These are phyloP conservation scores for Odontophorus gujanensis DNA, from an alignment of 2,113 vertebrate genomes.

Conservation along the genomic window DNA sequence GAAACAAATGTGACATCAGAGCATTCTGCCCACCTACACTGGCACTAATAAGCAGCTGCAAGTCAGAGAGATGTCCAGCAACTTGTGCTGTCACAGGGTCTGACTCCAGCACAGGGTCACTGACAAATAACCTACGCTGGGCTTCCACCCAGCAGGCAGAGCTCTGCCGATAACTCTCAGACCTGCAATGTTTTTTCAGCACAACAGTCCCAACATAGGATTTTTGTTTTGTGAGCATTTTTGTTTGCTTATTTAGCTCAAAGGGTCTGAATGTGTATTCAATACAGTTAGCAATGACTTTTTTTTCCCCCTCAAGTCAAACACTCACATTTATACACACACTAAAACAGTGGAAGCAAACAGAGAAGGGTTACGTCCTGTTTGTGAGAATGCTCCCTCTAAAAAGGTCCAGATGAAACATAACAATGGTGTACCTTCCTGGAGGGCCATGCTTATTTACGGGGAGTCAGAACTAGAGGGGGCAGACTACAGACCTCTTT, in stretches of 20 bases:
- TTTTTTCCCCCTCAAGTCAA: background rate
- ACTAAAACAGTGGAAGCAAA: background rate
- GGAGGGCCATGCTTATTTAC: background rate
- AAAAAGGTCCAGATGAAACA: background rate
- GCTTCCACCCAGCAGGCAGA: background rate
- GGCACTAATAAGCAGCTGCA: background rate
- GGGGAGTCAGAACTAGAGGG: background rate
- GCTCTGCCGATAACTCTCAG: background rate
- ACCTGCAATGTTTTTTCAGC: background rate
- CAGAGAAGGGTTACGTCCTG: background rate
- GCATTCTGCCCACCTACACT: slow-evolving; percentile 19
- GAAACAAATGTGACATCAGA: slow-evolving; percentile 52
- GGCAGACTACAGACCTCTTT: background rate
- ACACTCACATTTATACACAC: background rate
- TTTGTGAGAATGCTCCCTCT: background rate
- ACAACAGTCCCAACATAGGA: background rate
- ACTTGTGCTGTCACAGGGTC: background rate
- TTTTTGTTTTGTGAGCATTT: background rate
- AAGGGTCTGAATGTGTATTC: background rate
- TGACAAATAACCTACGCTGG: background rate
- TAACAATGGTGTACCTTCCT: background rate
- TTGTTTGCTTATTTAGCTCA: background rate
- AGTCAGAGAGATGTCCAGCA: slow-evolving; percentile 24
- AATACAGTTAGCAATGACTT: background rate
- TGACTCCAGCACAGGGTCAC: slow-evolving; percentile 13